These are phyloP conservation scores for Neosilurus mollespiculum DNA, from an alignment of 2,797 vertebrate species.

Conservation along the genomic window DNA sequence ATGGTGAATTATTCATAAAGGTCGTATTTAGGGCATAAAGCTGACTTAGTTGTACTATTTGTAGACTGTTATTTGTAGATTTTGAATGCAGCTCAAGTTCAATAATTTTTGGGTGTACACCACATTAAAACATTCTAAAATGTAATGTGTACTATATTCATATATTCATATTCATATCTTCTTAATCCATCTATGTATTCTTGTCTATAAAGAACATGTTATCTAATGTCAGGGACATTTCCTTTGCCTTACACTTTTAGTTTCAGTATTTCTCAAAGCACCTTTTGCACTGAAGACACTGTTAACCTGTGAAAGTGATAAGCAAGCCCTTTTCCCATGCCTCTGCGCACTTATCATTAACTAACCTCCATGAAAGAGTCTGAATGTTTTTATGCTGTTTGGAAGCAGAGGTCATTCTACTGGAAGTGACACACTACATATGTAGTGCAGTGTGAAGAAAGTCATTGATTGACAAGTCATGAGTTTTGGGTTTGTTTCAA, in stretches of 20 bases:
- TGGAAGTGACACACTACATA: constrained; percentile 59
- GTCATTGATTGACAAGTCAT: constrained; percentile 63
- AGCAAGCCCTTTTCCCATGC: constrained; percentile 46
- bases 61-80: constrained; percentile 29
- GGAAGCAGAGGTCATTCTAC: constrained; percentile 54
- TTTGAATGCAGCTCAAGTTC: constrained; percentile 6
- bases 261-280: constrained; percentile 58
- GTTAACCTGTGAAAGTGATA: constrained; percentile 38
- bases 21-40: constrained; percentile 32
- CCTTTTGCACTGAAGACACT: constrained; percentile 33
- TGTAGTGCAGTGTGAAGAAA: constrained; percentile 53
- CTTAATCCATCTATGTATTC: neutral
- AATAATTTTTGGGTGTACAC: constrained; percentile 9
- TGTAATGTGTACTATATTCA: neutral
- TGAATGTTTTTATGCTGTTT: constrained; percentile 56
- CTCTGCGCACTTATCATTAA: constrained; percentile 57
- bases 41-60: constrained; percentile 34
- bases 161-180: too few species aligned
- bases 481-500: constrained; percentile 34
- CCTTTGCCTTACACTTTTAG: constrained; percentile 54
- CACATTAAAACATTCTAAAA: neutral
- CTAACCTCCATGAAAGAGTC: constrained; percentile 58
- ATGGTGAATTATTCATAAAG: constrained; percentile 33
- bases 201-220: neutral
- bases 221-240: neutral